Evolutionary conservation across 2,797 vertebrate species (phyloP), one percentile per base, ranked within the genome.

Genomic region (Takifugu ocellatus): DNA sequence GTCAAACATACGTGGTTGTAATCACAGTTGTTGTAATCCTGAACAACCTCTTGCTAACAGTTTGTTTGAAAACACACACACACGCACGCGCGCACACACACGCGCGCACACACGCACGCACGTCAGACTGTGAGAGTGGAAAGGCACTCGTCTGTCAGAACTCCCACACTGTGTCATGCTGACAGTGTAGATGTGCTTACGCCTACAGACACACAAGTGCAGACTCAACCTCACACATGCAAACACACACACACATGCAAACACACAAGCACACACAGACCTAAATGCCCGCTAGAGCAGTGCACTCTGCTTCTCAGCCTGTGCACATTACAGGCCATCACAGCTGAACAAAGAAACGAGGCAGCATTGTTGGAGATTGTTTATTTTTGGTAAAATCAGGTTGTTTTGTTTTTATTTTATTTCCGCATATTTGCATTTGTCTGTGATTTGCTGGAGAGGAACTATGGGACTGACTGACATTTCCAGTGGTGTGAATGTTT

Each of bases 141-240:
- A 82, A 80, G 81, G 79, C 74, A 75, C 76, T 84, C 54, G 66
- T 87, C 85, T 79, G 66, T 85, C 85, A 86, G 75, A 68, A 74
- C 85, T 83, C 86, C 85, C 74, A 86, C 84, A 54, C 70, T 52
- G 75, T 84, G 70, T 79, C 77, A 84, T 64, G 72, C 81, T 84
- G 79, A 82, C 81, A 83, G 72, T 83, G 87, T 73, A 82, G 82
- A 83, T 80, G 78, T 82, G 82, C 83, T 84, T 75, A 82, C 81
- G 39, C 80, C 81, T 75, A 81, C 83, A 65, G 60, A 74, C 51
- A 59, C 68, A 70, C 75, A 83, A 71, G 83, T 61, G 39, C 65
- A 70, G 66, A 81, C 63, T 73, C 69, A 61, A 59, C 63, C 42
- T 49, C 63, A n/a, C n/a, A n/a, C n/a, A n/a, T n/a, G n/a, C n/a